These are phyloP conservation scores for Meloidogyne floridensis DNA, from an alignment of 1,140 invertebrate species.

Conservation along the genomic window DNA sequence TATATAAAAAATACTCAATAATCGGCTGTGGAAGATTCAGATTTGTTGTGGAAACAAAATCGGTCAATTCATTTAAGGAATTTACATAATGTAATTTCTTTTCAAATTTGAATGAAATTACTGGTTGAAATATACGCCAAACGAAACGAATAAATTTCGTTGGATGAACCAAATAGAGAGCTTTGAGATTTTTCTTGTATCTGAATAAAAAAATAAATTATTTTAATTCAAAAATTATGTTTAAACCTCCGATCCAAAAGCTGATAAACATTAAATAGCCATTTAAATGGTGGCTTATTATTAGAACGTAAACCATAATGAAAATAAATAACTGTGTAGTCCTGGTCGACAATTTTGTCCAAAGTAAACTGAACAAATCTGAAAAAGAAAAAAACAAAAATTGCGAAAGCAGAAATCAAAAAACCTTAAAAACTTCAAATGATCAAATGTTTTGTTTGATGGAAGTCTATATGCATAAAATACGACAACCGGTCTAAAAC, in stretches of 20 bases:
- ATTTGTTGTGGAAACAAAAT: constrained; percentile 67
- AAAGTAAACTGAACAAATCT: constrained; percentile 72
- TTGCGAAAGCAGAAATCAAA: background rate
- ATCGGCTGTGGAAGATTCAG: constrained; percentile 68
- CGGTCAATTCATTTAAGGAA: constrained; percentile 68
- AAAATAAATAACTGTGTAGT: constrained; percentile 98
- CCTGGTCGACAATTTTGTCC: constrained; percentile 96
- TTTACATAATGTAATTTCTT: constrained; percentile 70
- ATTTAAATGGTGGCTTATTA: constrained; percentile 91
- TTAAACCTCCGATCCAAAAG: constrained; percentile 91
- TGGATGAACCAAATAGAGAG: constrained; percentile 96
- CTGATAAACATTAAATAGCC: constrained; percentile 96
- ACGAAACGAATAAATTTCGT: constrained; percentile 94
- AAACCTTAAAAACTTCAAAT: constrained; percentile 58
- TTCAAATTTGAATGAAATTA: constrained; percentile 69
- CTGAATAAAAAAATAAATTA: constrained; percentile 73
- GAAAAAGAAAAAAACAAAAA: background rate
- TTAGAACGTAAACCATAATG: constrained; percentile 93
- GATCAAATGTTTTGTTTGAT: constrained; percentile 64
- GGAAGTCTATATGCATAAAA: constrained; percentile 64
- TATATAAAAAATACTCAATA: constrained; percentile 66
- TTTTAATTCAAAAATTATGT: constrained; percentile 13
- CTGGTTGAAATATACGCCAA: constrained; percentile 89
- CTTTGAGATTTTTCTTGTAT: constrained; percentile 99
- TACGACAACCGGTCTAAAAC: constrained; percentile 59